phyloP scores from a whole-genome alignment of 2,888 invertebrate genomes.

The Hypena proboscidalis region DNA sequence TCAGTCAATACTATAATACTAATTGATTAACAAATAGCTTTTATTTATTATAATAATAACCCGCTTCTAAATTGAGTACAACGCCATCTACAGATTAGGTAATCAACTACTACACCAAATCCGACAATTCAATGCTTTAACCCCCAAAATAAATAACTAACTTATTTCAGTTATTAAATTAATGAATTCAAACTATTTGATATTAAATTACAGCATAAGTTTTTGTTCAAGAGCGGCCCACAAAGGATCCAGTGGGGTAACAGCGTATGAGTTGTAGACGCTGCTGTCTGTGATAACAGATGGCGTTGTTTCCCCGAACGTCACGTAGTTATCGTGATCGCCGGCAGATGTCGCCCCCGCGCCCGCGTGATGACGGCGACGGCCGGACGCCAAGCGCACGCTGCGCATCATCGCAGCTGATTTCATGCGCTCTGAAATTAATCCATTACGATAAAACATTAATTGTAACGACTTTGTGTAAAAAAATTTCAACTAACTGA shows the following conservation, averaged over 20 bases:
- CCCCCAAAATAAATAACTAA: conserved; percentile 29
- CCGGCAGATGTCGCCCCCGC: conserved; percentile 14
- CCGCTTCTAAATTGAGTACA: conserved; percentile 20
- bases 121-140: conserved; percentile 8
- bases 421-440: conserved; percentile 61
- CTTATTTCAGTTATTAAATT: conserved; percentile 26
- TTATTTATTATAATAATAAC: conserved; percentile 9
- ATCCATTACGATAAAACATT: too few species aligned
- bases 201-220: conserved; percentile 49
- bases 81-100: conserved; percentile 31
- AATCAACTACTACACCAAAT: conserved; percentile 28
- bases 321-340: conserved; percentile 34
- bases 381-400: conserved; percentile 61
- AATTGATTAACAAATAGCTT: conserved; percentile 27
- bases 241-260: conserved; percentile 57
- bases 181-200: not conserved
- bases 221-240: conserved; percentile 75
- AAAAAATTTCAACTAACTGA: too few species aligned
- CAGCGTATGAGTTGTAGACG: conserved; percentile 21
- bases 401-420: conserved; percentile 73
- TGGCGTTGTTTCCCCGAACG: conserved; percentile 46
- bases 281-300: conserved; percentile 37
- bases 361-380: conserved; percentile 56
- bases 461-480: too few species aligned
- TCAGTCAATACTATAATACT: conserved; percentile 41